A percentile compares a stretch with the other conserved stretches of the same genome.
phyloP scores from a whole-genome alignment of 2,888 invertebrate genomes.

The Synanthedon formicaeformis region DNA sequence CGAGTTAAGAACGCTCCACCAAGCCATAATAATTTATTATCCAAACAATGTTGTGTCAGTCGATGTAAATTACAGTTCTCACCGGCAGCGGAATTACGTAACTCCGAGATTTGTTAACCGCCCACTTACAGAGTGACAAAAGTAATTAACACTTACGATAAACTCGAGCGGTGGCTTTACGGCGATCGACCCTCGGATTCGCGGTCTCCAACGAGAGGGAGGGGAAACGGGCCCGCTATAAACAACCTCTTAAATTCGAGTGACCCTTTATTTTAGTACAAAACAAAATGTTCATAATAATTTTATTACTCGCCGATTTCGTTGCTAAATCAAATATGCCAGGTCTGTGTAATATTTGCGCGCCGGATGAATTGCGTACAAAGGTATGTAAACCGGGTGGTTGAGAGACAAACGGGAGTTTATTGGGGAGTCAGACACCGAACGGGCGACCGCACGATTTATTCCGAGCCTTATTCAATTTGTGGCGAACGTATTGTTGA shows the following conservation, averaged over 20 bases:
- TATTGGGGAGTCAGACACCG: slow-evolving; percentile 47
- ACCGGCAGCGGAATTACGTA: slow-evolving; percentile 41
- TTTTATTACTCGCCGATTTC: neutral
- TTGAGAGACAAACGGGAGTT: slow-evolving; percentile 41
- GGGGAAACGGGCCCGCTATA: slow-evolving; percentile 35
- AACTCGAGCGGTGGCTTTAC: slow-evolving; percentile 51
- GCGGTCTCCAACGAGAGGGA: slow-evolving; percentile 40
- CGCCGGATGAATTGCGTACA: slow-evolving; percentile 32
- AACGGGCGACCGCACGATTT: slow-evolving; percentile 50
- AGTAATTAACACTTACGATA: slow-evolving; percentile 67
- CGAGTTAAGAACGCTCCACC: slow-evolving; percentile 53
- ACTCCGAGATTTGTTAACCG: slow-evolving; percentile 56
- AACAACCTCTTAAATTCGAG: slow-evolving; percentile 30
- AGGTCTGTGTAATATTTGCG: neutral
- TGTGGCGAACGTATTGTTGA: slow-evolving; percentile 61
- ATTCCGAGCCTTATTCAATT: slow-evolving; percentile 66
- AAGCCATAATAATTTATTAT: slow-evolving; percentile 61
- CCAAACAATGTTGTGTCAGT: slow-evolving; percentile 57
- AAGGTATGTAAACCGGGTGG: slow-evolving; percentile 46
- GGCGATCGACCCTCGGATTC: slow-evolving; percentile 43
- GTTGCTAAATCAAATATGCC: neutral
- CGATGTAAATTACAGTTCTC: slow-evolving; percentile 54
- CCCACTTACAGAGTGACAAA: slow-evolving; percentile 56
- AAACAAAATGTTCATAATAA: slow-evolving; percentile 1
- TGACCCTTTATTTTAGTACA: slow-evolving; percentile 4